Percentiles rank a stretch among this genome's conserved stretches.
These are phyloP conservation scores for Homarus americanus DNA, from an alignment of 1,140 invertebrate genomes.

Conservation along the genomic window DNA sequence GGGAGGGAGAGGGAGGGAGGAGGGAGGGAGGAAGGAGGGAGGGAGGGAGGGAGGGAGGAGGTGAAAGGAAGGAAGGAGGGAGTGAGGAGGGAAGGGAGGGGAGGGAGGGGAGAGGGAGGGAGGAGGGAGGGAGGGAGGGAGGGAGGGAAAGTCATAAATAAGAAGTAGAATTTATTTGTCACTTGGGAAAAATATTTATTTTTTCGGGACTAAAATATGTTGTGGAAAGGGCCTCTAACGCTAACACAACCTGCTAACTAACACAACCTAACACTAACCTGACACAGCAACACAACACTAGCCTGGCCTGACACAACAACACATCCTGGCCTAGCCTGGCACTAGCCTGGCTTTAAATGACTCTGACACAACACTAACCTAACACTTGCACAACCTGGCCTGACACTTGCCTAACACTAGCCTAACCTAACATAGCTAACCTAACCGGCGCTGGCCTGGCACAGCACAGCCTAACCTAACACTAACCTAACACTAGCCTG, in stretches of 20 bases:
- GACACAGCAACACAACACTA: background rate
- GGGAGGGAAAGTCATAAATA: conserved; percentile 5
- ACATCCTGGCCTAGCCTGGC: background rate
- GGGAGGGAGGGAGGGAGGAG: conserved; percentile 8
- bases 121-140: conserved; percentile 9
- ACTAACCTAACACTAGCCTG: no score
- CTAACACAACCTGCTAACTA: background rate
- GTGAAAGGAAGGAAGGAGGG: no score
- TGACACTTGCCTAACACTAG: background rate
- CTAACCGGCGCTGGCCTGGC: background rate
- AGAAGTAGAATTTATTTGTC: background rate
- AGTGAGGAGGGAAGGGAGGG: no score
- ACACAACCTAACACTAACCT: background rate
- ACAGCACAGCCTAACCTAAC: no score
- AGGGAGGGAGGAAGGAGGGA: conserved; percentile 2
- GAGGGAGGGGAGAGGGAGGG: no score
- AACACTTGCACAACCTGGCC: background rate
- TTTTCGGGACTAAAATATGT: background rate
- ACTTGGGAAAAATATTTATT: background rate
- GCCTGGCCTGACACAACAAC: background rate
- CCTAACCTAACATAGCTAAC: no score
- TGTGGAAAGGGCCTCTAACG: background rate
- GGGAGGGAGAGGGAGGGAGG: no score
- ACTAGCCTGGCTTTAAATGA: background rate
- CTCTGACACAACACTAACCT: background rate